These are phyloP conservation scores for Sturmia bella DNA, from an alignment of 2,888 invertebrate species.

Conservation along the genomic window DNA sequence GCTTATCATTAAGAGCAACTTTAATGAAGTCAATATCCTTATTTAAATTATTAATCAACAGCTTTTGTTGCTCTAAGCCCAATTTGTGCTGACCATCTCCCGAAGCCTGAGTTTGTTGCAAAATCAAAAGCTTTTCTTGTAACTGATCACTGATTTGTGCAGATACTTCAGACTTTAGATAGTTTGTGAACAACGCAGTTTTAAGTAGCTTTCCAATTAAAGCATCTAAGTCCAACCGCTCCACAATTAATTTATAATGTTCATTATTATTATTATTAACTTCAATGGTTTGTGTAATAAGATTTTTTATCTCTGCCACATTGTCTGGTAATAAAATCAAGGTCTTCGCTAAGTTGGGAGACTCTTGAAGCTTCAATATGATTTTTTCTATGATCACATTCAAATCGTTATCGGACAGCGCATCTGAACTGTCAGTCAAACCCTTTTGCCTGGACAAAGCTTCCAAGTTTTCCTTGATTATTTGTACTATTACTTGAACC, in stretches of 20 bases:
- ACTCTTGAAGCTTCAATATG: slow-evolving; percentile 67
- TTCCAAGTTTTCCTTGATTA: slow-evolving; percentile 77
- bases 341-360: slow-evolving; percentile 75
- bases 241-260: slow-evolving; percentile 75
- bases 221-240: slow-evolving; percentile 78
- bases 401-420: slow-evolving; percentile 44
- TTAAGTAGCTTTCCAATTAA: slow-evolving; percentile 79
- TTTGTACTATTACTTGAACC: slow-evolving; percentile 75
- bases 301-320: slow-evolving; percentile 78
- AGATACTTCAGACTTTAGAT: slow-evolving; percentile 76
- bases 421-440: slow-evolving; percentile 43
- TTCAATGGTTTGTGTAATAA: slow-evolving; percentile 76
- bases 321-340: slow-evolving; percentile 78
- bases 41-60: slow-evolving; percentile 83
- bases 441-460: slow-evolving; percentile 70
- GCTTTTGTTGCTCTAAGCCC: slow-evolving; percentile 80
- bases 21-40: slow-evolving; percentile 84
- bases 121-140: slow-evolving; percentile 71
- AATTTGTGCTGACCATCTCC: slow-evolving; percentile 48
- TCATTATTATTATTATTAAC: slow-evolving; percentile 74
- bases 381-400: slow-evolving; percentile 64
- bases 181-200: slow-evolving; percentile 75
- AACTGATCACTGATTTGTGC: slow-evolving; percentile 76
- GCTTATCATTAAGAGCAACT: slow-evolving; percentile 83
- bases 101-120: slow-evolving; percentile 72